Base-by-base conservation (phyloP, 2,797 vertebrate genomes). In the Microtus obscurus region DNA sequence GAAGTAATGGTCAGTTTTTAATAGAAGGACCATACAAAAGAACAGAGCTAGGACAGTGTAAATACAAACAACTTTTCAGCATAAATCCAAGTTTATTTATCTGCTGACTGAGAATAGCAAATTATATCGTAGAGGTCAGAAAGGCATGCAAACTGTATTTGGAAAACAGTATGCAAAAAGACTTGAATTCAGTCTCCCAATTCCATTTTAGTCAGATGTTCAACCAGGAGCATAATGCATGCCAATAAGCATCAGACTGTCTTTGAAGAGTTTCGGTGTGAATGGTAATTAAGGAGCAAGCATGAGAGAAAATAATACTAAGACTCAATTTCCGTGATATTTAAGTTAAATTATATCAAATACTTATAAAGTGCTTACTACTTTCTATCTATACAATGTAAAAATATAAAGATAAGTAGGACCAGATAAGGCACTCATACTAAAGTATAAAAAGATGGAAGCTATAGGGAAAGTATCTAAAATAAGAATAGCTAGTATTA, bases 31-130 rank as follows among this genome's bases (percentile, higher is more conserved):
- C 91, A 95, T 53, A 74, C 8, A 82, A 74, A 87, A 31, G n/a
- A 82, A 65, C 40, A 19, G 23, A 69, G 37, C 65, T 93, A 86
- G 17, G 40, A 80, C 29, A 85, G 29, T 71, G 88, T 87, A 92
- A 90, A n/a, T 89, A 87, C 14, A 88, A 95, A 90, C 19, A 91
- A 93, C 82, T 82, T 87, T 85, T 73, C 48, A 45, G 21, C 91
- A 85, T 93, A 94, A 92, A 93, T 86, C 48, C 63, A 95, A 96
- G 43, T 74, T 89, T 63, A 81, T 88, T 82, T 74, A 94, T 87
- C 27, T 43, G 40, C 11, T 94, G 23, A 43, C 12, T 96, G 2
- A 85, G 1, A 13, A 13, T 6, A 37, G 27, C 5, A 79, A 63
- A 78, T 77, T 65, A 0, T 71, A 56, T 59, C 37, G 61, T 34